phyloP scores from a whole-genome alignment of 64 coral and sea anemone genomes.

The Orbicella faveolata region DNA sequence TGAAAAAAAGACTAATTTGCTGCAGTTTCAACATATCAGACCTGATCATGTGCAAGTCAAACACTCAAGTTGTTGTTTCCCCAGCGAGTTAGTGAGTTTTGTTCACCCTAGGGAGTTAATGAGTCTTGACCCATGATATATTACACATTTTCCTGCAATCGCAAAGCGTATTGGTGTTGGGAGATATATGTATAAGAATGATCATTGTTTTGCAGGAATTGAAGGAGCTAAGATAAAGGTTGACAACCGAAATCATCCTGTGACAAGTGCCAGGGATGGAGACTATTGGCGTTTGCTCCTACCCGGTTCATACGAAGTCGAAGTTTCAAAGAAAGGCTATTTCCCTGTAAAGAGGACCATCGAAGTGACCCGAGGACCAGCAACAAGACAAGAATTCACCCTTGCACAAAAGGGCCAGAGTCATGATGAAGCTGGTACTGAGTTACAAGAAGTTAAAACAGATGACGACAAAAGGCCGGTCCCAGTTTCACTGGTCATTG shows the following conservation, averaged over 20 bases:
- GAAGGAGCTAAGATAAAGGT: conserved; percentile 64
- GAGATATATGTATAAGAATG: too few species aligned
- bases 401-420: conserved; percentile 15
- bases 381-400: conserved; percentile 11
- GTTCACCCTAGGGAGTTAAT: too few species aligned
- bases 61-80: too few species aligned
- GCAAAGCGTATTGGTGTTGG: too few species aligned
- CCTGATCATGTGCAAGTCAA: too few species aligned
- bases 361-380: conserved; percentile 1
- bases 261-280: conserved; percentile 77
- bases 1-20: too few species aligned
- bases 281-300: conserved; percentile 88
- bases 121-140: too few species aligned
- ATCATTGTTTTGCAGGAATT: conserved; percentile 41
- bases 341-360: conserved; percentile 34
- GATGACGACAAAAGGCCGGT: conserved; percentile 46
- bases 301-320: conserved; percentile 48
- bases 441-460: conserved; percentile 42
- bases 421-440: not conserved
- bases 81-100: too few species aligned
- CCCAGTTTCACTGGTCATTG: conserved; percentile 54
- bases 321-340: conserved; percentile 55
- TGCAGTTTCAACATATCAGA: too few species aligned
- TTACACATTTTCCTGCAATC: too few species aligned
- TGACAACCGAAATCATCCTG: conserved; percentile 31